Base-by-base conservation (phyloP, 1,140 invertebrate genomes). In the Orchestia grillus region DNA sequence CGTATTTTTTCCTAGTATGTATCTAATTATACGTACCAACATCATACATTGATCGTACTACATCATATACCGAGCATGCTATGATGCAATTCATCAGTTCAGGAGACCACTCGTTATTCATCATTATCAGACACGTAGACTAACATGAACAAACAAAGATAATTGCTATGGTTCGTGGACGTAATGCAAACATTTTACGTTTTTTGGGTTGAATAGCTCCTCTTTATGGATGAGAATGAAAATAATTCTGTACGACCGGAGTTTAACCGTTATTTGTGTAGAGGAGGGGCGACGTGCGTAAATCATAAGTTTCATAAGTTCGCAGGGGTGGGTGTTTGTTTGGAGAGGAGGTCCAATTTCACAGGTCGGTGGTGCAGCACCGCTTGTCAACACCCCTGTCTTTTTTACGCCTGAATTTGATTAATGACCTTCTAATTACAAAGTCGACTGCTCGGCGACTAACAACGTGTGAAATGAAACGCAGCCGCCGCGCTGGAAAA, bases 351-450 rank as follows among this genome's bases (percentile, higher is more conserved):
- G 15, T 90, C 41, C 88, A 90, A 90, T 90, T 90, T 90, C 88
- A 90, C 88, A 90, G 88, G 88, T 90, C 88, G 88, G 88, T 90
- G 43, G 88, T 19, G n/a, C 88, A 90, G 88, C n/a, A 44, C 88
- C 88, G 41, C 88, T 42, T 44, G 88, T 90, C 88, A 90, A 90
- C 88, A 90, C 15, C 41, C 88, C 43, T 19, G 88, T 90, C 43
- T 44, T 90, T 90, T 90, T 90, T 44, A 41, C 11, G 4, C 88
- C 3, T 42, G 88, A 90, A 41, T 90, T 90, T 90, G 88, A 90
- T 90, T 90, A 90, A 90, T 90, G 88, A 90, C 88, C 41, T 90
- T 90, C 88, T 90, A 90, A 90, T 90, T 90, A 90, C 41, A 90
- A 42, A 23, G 88, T 44, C 43, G 41, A 90, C 88, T 41, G 88